Percentiles rank a stretch among this genome's conserved stretches.
Conservation (phyloP, 1,140 invertebrate genomes). For the Tyrophagus putrescentiae region DNA sequence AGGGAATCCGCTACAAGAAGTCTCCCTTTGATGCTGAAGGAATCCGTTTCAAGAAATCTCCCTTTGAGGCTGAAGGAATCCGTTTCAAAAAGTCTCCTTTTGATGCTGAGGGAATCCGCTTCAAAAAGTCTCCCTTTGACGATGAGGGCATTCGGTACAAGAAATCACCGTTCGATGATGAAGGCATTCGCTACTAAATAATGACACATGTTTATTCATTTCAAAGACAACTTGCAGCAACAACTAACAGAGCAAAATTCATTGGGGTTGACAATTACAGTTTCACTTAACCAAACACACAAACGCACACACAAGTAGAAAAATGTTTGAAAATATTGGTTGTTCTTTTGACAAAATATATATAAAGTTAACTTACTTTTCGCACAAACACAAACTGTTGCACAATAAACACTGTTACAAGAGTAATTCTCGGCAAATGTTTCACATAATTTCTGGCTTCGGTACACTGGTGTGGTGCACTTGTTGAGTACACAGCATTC, state of each 20-base stretch:
- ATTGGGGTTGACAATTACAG: background rate
- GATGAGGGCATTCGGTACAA: background rate
- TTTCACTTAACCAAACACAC: too few relatives aligned
- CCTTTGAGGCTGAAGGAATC: slow-evolving; percentile 13
- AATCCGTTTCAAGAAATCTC: background rate
- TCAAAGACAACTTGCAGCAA: background rate
- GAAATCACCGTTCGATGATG: background rate
- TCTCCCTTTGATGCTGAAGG: background rate
- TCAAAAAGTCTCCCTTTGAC: background rate
- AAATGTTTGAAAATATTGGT: too few relatives aligned
- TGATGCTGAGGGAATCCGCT: slow-evolving; percentile 1
- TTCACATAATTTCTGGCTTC: too few relatives aligned
- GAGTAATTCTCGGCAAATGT: too few relatives aligned
- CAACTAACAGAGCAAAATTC: background rate
- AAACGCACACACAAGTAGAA: background rate
- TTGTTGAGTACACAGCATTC: too few relatives aligned
- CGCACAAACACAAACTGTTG: too few relatives aligned
- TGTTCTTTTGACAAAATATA: too few relatives aligned
- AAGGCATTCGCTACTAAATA: background rate
- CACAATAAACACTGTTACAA: too few relatives aligned
- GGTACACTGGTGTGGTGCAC: too few relatives aligned
- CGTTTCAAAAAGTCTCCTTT: slow-evolving; percentile 13
- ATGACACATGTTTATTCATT: background rate
- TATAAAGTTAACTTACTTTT: too few relatives aligned
- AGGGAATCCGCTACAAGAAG: slow-evolving; percentile 3